Evolutionary conservation across 2,888 invertebrate genomes (phyloP).

Genomic region (Diabrotica balteata): DNA sequence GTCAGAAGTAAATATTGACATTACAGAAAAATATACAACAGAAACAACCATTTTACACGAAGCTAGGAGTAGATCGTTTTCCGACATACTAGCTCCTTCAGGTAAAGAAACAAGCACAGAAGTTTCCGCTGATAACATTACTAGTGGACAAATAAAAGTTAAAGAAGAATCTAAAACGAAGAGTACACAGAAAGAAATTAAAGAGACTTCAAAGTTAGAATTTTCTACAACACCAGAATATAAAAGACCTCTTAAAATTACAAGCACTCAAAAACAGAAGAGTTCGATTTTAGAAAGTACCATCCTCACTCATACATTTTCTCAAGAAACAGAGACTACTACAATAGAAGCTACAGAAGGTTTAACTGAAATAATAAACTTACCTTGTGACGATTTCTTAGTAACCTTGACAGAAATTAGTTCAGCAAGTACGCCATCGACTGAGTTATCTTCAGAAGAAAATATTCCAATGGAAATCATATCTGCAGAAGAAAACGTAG

Average conservation of each 20-base stretch:
- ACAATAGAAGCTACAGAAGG: neutral
- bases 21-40: no score
- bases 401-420: conserved; percentile 6
- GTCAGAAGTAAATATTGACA: no score
- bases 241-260: neutral
- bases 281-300: no score
- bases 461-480: conserved; percentile 15
- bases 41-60: no score
- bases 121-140: no score
- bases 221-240: neutral
- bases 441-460: neutral
- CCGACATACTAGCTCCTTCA: no score
- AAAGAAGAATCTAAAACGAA: neutral
- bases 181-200: conserved; percentile 1
- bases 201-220: conserved; percentile 6
- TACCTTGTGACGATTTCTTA: neutral
- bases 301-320: no score
- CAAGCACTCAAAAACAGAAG: no score
- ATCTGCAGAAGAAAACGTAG: conserved; percentile 8
- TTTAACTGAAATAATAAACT: neutral
- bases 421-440: neutral
- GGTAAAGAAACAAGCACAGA: no score
- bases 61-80: no score
- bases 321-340: neutral
- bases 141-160: no score